These are phyloP conservation scores for Gephyroberyx darwinii DNA, from an alignment of 2,797 vertebrate species.

Conservation along the genomic window DNA sequence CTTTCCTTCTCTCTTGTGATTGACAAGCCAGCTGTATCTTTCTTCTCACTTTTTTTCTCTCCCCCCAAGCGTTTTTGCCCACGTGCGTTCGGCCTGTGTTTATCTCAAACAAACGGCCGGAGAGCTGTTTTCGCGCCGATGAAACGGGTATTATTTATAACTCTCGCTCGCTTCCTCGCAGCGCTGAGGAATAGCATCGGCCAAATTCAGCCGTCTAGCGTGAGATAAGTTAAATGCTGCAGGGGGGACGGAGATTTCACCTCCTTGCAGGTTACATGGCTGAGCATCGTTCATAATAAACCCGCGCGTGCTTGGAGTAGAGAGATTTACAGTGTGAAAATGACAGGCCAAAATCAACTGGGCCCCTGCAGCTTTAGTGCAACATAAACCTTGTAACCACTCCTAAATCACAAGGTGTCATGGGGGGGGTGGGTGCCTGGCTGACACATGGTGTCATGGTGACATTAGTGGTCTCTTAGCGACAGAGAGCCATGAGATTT, in stretches of 20 bases:
- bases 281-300: conserved; percentile 13
- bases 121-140: neutral
- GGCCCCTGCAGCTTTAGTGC: conserved; percentile 25
- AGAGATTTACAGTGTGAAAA: conserved; percentile 62
- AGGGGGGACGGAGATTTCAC: neutral
- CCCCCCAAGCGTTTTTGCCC: neutral
- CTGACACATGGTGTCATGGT: conserved; percentile 25
- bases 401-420: conserved; percentile 62
- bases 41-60: conserved; percentile 10
- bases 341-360: conserved; percentile 48
- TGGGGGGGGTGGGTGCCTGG: conserved; percentile 1
- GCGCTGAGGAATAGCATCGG: neutral
- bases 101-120: conserved; percentile 1
- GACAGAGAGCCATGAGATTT: conserved; percentile 57
- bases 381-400: conserved; percentile 60
- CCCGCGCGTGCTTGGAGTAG: neutral
- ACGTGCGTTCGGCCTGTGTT: conserved; percentile 4
- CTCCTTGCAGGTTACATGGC: neutral
- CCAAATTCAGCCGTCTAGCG: neutral
- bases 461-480: conserved; percentile 40
- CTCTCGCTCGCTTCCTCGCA: neutral
- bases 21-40: conserved; percentile 58
- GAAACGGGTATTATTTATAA: conserved; percentile 8
- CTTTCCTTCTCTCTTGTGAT: conserved; percentile 34
- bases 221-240: neutral